phyloP scores from a whole-genome alignment of 1,140 invertebrate genomes.

The Apocrypta bakeri region DNA sequence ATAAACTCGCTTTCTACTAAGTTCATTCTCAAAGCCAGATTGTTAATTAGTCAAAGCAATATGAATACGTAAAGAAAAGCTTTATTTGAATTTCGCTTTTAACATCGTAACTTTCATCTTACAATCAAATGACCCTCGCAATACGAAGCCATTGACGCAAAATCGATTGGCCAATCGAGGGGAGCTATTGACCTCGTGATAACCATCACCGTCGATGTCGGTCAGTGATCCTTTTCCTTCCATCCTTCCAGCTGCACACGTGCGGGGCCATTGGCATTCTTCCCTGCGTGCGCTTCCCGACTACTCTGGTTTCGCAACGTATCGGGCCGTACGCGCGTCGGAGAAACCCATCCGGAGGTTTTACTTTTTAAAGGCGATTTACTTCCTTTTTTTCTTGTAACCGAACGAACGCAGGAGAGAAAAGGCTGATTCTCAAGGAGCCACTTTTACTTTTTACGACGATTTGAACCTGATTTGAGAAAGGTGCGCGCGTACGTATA shows the following conservation, averaged over 20 bases:
- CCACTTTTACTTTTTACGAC: slow-evolving; percentile 43
- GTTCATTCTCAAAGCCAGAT: not conserved
- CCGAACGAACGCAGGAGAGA: not conserved
- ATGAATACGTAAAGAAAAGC: not conserved
- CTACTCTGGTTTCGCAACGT: slow-evolving; percentile 8
- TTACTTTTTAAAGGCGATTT: slow-evolving; percentile 59
- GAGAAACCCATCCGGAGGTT: slow-evolving; percentile 57
- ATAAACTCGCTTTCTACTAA: not conserved
- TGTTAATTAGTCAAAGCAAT: not conserved
- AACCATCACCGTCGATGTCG: not conserved
- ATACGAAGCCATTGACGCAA: not conserved
- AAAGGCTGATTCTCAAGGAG: not conserved
- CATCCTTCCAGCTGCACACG: too few species aligned
- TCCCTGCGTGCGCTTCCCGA: not conserved
- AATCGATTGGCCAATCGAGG: not conserved
- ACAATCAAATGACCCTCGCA: not conserved
- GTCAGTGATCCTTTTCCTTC: slow-evolving; percentile 29
- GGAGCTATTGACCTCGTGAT: not conserved
- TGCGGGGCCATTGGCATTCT: slow-evolving; percentile 23
- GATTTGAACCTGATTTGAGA: slow-evolving; percentile 32
- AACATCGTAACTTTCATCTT: not conserved
- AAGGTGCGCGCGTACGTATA: not conserved
- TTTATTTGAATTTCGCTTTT: not conserved
- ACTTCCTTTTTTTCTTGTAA: slow-evolving; percentile 35
- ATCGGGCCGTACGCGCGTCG: slow-evolving; percentile 1